phyloP scores from a whole-genome alignment of 2,113 vertebrate genomes.

The Acrocephalus arundinaceus region DNA sequence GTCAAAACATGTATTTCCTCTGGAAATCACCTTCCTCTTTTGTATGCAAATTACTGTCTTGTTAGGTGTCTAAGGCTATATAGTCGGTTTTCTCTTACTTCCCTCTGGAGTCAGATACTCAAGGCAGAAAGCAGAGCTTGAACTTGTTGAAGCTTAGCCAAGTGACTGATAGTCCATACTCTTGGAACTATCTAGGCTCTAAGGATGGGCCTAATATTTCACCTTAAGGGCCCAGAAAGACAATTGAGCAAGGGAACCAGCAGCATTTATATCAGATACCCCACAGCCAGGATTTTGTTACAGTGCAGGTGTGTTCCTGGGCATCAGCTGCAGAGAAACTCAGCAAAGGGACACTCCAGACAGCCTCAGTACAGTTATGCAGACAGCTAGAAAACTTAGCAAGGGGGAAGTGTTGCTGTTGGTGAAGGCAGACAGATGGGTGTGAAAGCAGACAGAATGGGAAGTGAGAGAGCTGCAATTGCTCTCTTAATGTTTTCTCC shows the following conservation, averaged over 20 bases:
- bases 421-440: background rate
- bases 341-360: background rate
- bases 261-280: accelerated
- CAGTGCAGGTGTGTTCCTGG: background rate
- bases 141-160: background rate
- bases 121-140: background rate
- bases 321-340: background rate
- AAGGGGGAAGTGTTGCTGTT: background rate
- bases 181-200: background rate
- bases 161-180: accelerated
- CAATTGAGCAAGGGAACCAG: accelerated
- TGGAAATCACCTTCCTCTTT: conserved; percentile 18
- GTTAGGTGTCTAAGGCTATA: background rate
- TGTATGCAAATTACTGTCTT: background rate
- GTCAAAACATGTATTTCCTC: background rate
- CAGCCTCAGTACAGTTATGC: no score
- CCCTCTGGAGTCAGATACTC: background rate
- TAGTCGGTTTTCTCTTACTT: background rate
- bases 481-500: background rate
- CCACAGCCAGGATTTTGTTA: background rate
- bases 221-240: background rate
- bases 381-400: background rate
- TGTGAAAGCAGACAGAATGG: conserved; percentile 22
- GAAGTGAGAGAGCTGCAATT: conserved; percentile 14
- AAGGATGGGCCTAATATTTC: background rate